Base-by-base conservation (phyloP, 2,113 vertebrate species). In the Cephalopterus ornatus region DNA sequence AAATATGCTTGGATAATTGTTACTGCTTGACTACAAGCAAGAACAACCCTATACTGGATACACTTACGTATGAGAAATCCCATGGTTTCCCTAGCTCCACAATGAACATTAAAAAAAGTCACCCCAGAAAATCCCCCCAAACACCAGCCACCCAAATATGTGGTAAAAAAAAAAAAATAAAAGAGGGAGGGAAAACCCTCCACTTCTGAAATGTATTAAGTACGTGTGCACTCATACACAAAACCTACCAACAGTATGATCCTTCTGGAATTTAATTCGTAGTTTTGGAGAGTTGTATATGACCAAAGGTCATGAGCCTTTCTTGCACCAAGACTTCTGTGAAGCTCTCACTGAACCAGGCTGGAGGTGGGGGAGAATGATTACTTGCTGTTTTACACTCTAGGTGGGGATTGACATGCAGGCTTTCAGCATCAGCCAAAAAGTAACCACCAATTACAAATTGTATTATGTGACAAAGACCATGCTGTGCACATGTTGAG, bases 361-460 rank as follows among this genome's bases (percentile, higher is more conserved):
- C 26, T 44, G 56, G 77, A 56, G 37, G 11, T 62, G 62, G 46
- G 44, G 46, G 41, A 92, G 41, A 61, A 94, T 39, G 62, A 41
- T 85, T 49, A 50, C 87, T 86, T 59, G 78, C 92, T 86, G 76
- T 80, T 88, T 41, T 85, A 82, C 62, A 37, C 88, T 65, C 85
- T 10, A 62, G 93, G 85, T 27, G 39, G 71, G 67, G 72, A 77
- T 0, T 11, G 88, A 90, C 86, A 85, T 44, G 53, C 62, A 79
- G 81, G 79, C 83, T 97, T 97, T 94, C 88, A 89, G 13, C 52
- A 33, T 71, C 80, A 87, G 85, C 92, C 81, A 96, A 92, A 70
- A 88, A 74, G 53, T 24, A 82, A 59, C 88, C 53, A 23, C 71
- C 63, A 92, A 58, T 93, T 91, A 91, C 63, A 81, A 62, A 80